Evolutionary conservation across 2,888 invertebrate species (phyloP).

Genomic region (Sminthurides aquaticus): DNA sequence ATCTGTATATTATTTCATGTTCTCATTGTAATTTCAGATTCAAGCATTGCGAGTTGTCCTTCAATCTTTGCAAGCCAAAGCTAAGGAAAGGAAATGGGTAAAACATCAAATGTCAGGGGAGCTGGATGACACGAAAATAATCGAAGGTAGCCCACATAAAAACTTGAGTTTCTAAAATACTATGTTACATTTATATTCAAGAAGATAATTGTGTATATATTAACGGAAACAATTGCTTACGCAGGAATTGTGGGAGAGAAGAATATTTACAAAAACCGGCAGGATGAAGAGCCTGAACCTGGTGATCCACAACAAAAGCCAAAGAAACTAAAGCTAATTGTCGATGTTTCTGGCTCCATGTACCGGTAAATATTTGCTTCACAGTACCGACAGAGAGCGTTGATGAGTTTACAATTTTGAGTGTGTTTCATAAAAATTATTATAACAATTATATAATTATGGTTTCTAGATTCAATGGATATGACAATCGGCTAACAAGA

Average conservation of each 20-base stretch:
- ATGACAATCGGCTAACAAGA: conserved; percentile 85
- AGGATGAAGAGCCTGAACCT: conserved; percentile 78
- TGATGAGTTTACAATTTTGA: not conserved
- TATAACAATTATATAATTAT: not conserved
- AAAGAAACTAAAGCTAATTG: conserved; percentile 74
- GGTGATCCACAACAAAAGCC: conserved; percentile 81
- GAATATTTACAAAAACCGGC: conserved; percentile 75
- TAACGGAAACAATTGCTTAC: too few species aligned
- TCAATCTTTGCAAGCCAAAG: conserved; percentile 79
- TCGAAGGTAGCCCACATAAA: conserved; percentile 61
- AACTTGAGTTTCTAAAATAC: not conserved
- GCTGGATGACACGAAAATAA: conserved; percentile 86
- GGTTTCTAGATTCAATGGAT: conserved; percentile 72
- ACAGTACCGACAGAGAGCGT: not conserved
- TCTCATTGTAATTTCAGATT: conserved; percentile 56
- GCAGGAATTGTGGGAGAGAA: conserved; percentile 79
- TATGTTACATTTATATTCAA: too few species aligned
- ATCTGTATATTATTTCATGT: too few species aligned
- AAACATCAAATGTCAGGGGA: conserved; percentile 92
- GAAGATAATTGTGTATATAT: too few species aligned
- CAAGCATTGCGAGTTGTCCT: conserved; percentile 77
- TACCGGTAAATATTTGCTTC: conserved; percentile 57
- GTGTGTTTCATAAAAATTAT: not conserved
- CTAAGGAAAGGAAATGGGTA: conserved; percentile 88
- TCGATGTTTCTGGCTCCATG: conserved; percentile 96